Conservation (phyloP, 1,140 invertebrate genomes). For the Patella vulgata region DNA sequence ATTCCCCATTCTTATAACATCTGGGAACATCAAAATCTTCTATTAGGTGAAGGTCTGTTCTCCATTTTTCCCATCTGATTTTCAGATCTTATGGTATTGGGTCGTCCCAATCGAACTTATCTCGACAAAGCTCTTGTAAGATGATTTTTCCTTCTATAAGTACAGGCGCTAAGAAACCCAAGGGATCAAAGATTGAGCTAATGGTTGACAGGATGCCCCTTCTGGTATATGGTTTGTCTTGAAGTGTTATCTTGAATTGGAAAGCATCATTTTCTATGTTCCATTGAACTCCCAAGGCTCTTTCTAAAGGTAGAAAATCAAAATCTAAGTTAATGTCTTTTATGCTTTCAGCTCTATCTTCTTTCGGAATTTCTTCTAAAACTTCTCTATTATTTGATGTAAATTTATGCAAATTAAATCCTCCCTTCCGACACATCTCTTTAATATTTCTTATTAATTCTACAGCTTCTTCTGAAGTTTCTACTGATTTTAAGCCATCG, state of each 20-base stretch:
- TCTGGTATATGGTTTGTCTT: slow-evolving; percentile 26
- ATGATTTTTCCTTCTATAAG: slow-evolving; percentile 33
- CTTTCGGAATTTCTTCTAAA: too few species aligned
- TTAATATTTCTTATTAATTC: slow-evolving; percentile 21
- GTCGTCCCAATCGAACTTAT: slow-evolving; percentile 28
- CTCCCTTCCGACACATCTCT: slow-evolving; percentile 27
- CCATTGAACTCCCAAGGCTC: too few species aligned
- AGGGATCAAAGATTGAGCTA: slow-evolving; percentile 35
- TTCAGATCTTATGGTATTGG: slow-evolving; percentile 6
- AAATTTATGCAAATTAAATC: slow-evolving; percentile 39
- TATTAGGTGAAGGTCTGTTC: slow-evolving; percentile 13
- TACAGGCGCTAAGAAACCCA: slow-evolving; percentile 32
- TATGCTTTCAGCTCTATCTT: slow-evolving; percentile 22
- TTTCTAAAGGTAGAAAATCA: slow-evolving; percentile 37
- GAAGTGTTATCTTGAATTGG: slow-evolving; percentile 26
- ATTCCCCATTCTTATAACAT: slow-evolving; percentile 24
- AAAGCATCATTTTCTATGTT: slow-evolving; percentile 38
- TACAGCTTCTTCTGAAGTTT: slow-evolving; percentile 24
- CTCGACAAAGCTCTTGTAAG: slow-evolving; percentile 37
- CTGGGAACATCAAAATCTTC: slow-evolving; percentile 7
- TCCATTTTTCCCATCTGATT: slow-evolving; percentile 24
- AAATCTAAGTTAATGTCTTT: slow-evolving; percentile 28
- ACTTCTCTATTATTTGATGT: too few species aligned
- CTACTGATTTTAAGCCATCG: slow-evolving; percentile 36
- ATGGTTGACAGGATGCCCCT: slow-evolving; percentile 38